These are phyloP conservation scores for Papilio glaucus DNA, from an alignment of 1,140 invertebrate species.

Conservation along the genomic window DNA sequence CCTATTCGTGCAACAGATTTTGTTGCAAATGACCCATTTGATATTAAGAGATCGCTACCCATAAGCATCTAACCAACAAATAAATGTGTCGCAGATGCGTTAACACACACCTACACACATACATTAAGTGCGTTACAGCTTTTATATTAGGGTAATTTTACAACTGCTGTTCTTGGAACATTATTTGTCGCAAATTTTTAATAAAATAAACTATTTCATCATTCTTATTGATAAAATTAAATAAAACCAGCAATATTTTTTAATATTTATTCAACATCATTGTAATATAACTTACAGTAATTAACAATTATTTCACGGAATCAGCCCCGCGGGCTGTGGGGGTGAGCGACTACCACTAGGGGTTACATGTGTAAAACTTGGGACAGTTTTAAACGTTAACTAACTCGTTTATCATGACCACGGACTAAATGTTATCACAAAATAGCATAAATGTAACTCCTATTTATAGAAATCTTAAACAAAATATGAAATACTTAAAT, in stretches of 20 bases:
- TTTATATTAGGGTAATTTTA: too few species aligned
- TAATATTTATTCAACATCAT: constrained; percentile 75
- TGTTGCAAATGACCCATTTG: too few species aligned
- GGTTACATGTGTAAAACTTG: constrained; percentile 51
- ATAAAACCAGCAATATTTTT: constrained; percentile 45
- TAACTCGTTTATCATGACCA: neutral
- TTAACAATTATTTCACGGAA: constrained; percentile 71
- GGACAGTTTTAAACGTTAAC: neutral
- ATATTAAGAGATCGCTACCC: too few species aligned
- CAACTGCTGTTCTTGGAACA: too few species aligned
- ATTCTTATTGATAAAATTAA: too few species aligned
- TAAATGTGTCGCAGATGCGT: too few species aligned
- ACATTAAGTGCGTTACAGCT: too few species aligned
- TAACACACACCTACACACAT: too few species aligned
- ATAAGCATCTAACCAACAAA: too few species aligned
- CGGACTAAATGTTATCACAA: neutral
- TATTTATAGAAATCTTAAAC: neutral
- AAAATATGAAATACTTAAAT: neutral
- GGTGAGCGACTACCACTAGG: constrained; percentile 59
- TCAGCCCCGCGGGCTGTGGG: constrained; percentile 45
- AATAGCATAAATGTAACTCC: neutral
- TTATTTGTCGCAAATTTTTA: too few species aligned
- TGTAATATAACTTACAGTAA: constrained; percentile 73
- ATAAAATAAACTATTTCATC: too few species aligned
- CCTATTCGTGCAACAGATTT: too few species aligned